Conservation (phyloP, 1,140 invertebrate genomes). For the Dendrolimus kikuchii region DNA sequence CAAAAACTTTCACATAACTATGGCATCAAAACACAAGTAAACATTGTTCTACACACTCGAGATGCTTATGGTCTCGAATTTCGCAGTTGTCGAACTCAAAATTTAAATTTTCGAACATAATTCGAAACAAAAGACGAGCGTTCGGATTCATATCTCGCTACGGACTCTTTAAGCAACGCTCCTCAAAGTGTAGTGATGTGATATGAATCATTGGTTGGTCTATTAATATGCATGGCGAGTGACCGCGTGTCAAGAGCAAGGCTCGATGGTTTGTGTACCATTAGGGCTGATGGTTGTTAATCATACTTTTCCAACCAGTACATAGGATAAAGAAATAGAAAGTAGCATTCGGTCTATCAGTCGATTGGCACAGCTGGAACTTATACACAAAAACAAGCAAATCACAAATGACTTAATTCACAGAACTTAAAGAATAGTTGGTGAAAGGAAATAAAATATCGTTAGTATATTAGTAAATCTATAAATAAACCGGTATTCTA, state of each 20-base stretch:
- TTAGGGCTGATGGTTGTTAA: too few relatives aligned
- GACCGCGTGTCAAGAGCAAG: conserved; percentile 67
- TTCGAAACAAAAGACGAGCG: conserved; percentile 34
- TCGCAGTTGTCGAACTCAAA: conserved; percentile 22
- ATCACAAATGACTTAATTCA: too few relatives aligned
- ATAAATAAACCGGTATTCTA: too few relatives aligned
- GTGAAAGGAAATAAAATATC: too few relatives aligned
- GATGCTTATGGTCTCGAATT: conserved; percentile 12
- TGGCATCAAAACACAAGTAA: conserved; percentile 12
- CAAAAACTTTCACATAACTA: conserved; percentile 18
- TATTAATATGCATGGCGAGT: conserved; percentile 68
- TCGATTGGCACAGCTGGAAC: too few relatives aligned
- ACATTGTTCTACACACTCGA: too few relatives aligned
- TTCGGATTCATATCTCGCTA: conserved; percentile 47
- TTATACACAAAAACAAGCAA: too few relatives aligned
- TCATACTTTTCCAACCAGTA: too few relatives aligned
- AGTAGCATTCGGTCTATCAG: too few relatives aligned
- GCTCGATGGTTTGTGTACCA: conserved; percentile 36
- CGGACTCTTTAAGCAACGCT: conserved; percentile 40
- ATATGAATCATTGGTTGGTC: conserved; percentile 57
- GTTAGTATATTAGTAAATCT: too few relatives aligned
- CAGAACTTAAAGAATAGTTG: too few relatives aligned
- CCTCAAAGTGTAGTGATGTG: conserved; percentile 30
- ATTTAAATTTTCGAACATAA: conserved; percentile 11
- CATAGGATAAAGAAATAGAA: too few relatives aligned